These are phyloP conservation scores for Physella acuta DNA, from an alignment of 1,140 invertebrate species.

Conservation along the genomic window DNA sequence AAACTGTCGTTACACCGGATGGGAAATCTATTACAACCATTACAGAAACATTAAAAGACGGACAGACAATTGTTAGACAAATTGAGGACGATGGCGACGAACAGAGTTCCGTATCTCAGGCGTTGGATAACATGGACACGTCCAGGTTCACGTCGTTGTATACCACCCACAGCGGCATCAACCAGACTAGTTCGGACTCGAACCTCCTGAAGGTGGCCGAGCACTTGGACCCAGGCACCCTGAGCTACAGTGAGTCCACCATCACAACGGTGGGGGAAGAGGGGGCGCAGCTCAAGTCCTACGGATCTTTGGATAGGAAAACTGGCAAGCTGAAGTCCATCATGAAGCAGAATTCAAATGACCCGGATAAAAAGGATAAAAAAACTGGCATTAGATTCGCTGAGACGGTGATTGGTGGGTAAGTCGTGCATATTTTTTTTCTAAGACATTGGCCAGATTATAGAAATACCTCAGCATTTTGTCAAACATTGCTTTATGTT, in stretches of 20 bases:
- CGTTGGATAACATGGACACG: neutral
- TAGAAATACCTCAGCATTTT: too few relatives aligned
- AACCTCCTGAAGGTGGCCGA: neutral
- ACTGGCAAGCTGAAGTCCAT: constrained; percentile 48
- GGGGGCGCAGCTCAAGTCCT: neutral
- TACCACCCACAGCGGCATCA: neutral
- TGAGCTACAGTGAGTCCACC: constrained; percentile 11
- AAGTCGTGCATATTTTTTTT: too few relatives aligned
- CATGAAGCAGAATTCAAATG: constrained; percentile 47
- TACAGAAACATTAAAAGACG: constrained; percentile 18
- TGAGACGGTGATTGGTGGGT: constrained; percentile 54
- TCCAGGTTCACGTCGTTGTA: neutral
- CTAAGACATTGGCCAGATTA: too few relatives aligned
- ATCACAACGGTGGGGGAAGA: constrained; percentile 13
- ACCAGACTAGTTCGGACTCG: neutral
- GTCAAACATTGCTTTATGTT: too few relatives aligned
- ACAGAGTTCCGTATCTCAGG: neutral
- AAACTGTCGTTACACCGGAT: constrained; percentile 25
- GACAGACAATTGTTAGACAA: neutral
- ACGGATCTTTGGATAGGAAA: constrained; percentile 25
- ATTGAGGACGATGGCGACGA: neutral
- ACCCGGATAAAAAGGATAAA: constrained; percentile 25
- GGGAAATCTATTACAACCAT: constrained; percentile 20
- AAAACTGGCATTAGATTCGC: constrained; percentile 55
- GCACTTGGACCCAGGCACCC: neutral